Evolutionary conservation across 2,888 invertebrate species (phyloP).

Genomic region (Colostygia pectinataria): DNA sequence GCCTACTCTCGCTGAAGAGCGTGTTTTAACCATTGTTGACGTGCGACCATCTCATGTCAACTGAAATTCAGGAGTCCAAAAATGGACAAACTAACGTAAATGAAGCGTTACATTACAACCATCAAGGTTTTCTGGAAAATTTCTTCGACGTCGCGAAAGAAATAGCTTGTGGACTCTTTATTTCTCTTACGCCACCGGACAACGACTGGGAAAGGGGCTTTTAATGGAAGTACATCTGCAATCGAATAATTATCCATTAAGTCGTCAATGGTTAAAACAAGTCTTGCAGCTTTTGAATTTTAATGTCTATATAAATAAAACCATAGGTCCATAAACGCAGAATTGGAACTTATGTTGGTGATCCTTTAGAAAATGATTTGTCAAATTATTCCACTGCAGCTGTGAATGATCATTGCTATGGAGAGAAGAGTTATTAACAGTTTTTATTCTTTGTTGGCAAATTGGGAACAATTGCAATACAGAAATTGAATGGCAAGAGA

Average conservation of each 20-base stretch:
- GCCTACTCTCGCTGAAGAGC: conserved; percentile 81
- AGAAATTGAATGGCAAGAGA: conserved; percentile 69
- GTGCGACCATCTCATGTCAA: conserved; percentile 80
- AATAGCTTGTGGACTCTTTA: conserved; percentile 58
- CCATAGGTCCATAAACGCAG: conserved; percentile 59
- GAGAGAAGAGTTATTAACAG: conserved; percentile 70
- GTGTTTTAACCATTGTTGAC: conserved; percentile 84
- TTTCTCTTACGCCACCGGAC: conserved; percentile 72
- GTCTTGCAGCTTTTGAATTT: conserved; percentile 72
- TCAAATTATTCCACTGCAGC: conserved; percentile 81
- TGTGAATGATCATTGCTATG: conserved; percentile 71
- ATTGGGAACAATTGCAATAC: conserved; percentile 40
- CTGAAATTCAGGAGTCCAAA: conserved; percentile 79
- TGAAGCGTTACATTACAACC: conserved; percentile 55
- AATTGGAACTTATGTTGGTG: conserved; percentile 62
- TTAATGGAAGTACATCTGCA: conserved; percentile 67
- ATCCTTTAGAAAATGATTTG: conserved; percentile 61
- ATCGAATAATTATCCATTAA: conserved; percentile 77
- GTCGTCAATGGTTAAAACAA: conserved; percentile 83
- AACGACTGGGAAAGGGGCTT: conserved; percentile 62
- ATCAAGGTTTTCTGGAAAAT: conserved; percentile 73
- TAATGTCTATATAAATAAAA: conserved; percentile 65
- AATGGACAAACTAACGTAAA: conserved; percentile 73
- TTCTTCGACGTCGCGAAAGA: conserved; percentile 59
- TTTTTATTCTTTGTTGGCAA: conserved; percentile 45